Conservation (phyloP, 2,888 invertebrate species). For the Apodemia hepburni region DNA sequence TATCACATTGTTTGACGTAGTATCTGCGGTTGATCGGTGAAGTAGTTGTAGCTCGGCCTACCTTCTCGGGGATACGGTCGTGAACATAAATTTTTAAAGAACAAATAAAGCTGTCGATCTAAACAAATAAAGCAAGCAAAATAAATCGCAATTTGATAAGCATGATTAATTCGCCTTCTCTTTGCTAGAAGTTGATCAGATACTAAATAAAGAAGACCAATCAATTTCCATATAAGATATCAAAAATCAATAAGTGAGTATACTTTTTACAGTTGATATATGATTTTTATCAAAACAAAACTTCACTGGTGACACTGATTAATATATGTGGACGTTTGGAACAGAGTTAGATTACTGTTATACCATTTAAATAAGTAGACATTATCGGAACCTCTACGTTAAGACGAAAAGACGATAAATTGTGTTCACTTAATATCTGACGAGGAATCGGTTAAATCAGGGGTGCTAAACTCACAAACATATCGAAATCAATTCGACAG, state of each 20-base stretch:
- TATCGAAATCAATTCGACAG: not conserved
- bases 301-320: slow-evolving; percentile 57
- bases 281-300: slow-evolving; percentile 44
- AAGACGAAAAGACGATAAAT: slow-evolving; percentile 59
- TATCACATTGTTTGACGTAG: too few relatives aligned
- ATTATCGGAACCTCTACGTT: slow-evolving; percentile 63
- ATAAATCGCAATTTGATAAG: too few relatives aligned
- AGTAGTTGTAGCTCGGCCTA: too few relatives aligned
- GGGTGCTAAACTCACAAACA: slow-evolving; percentile 21
- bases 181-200: too few relatives aligned
- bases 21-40: too few relatives aligned
- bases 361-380: slow-evolving; percentile 57
- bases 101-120: too few relatives aligned
- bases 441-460: slow-evolving; percentile 55
- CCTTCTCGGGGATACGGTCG: too few relatives aligned
- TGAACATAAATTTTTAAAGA: too few relatives aligned
- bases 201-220: not conserved
- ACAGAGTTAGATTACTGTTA: slow-evolving; percentile 55
- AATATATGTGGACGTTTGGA: slow-evolving; percentile 56
- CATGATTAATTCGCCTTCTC: too few relatives aligned
- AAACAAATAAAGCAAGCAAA: too few relatives aligned
- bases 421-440: slow-evolving; percentile 67
- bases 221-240: not conserved
- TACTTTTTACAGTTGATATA: slow-evolving; percentile 16
- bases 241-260: not conserved